Conservation (phyloP, 2,888 invertebrate genomes). For the Sceliomorpha sp. region DNA sequence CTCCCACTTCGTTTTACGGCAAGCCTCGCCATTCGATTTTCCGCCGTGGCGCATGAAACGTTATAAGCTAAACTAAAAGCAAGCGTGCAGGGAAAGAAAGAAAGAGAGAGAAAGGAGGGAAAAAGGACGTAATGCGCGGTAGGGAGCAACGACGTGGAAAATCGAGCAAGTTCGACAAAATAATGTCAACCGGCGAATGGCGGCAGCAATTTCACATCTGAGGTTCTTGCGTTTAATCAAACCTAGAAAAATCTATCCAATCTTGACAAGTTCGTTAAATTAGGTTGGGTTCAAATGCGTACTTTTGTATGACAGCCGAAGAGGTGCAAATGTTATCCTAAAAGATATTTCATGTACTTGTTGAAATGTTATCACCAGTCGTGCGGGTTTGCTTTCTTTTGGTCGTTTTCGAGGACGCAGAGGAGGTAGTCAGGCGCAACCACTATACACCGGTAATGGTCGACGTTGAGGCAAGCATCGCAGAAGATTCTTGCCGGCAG, state of each 20-base stretch:
- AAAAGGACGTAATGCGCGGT: slow-evolving; percentile 10
- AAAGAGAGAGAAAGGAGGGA: slow-evolving; percentile 25
- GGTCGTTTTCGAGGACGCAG: slow-evolving; percentile 15
- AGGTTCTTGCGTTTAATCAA: too few relatives aligned
- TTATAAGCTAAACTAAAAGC: slow-evolving; percentile 52
- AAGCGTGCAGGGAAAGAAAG: slow-evolving; percentile 49
- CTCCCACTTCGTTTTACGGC: slow-evolving; percentile 46
- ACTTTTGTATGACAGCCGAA: too few relatives aligned
- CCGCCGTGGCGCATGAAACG: slow-evolving; percentile 47
- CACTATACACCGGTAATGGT: slow-evolving; percentile 23
- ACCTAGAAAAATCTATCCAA: too few relatives aligned
- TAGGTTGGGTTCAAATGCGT: too few relatives aligned
- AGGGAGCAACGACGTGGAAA: slow-evolving; percentile 44
- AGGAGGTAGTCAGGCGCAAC: slow-evolving; percentile 22
- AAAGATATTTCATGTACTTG: too few relatives aligned
- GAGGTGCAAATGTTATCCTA: too few relatives aligned
- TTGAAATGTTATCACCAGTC: too few relatives aligned
- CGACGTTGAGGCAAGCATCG: slow-evolving; percentile 27
- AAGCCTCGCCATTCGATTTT: slow-evolving; percentile 56
- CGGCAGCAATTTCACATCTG: slow-evolving; percentile 1
- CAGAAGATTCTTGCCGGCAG: slow-evolving; percentile 18
- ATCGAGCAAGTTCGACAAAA: slow-evolving; percentile 44
- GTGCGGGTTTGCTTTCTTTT: not conserved
- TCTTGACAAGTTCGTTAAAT: too few relatives aligned
- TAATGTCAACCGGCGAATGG: slow-evolving; percentile 27